Conservation (phyloP, 2,113 vertebrate genomes). For the Oceanites oceanicus region DNA sequence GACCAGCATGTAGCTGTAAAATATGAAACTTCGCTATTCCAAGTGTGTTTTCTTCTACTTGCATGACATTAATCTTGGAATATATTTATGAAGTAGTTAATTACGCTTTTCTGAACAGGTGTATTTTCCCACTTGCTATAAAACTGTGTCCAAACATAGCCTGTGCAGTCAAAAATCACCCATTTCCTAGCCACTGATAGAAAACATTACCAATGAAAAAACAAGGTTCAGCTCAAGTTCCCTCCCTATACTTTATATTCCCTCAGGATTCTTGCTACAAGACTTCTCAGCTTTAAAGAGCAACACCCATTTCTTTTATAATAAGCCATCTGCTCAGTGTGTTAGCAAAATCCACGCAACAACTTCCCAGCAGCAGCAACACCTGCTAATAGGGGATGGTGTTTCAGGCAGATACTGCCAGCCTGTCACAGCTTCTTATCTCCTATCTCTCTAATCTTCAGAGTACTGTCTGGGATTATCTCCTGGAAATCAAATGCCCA, state of each 20-base stretch:
- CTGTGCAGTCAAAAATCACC: background rate
- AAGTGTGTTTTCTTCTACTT: background rate
- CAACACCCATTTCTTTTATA: background rate
- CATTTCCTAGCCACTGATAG: background rate
- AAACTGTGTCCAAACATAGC: background rate
- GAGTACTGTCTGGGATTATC: constrained; percentile 25
- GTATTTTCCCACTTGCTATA: background rate
- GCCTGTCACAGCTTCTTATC: constrained; percentile 36
- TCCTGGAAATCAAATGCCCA: constrained; percentile 46
- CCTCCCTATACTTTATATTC: background rate
- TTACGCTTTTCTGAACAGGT: background rate
- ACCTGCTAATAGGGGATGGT: constrained; percentile 24
- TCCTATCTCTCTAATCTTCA: constrained; percentile 34
- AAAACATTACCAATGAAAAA: background rate
- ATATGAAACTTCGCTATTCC: background rate
- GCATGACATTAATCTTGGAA: background rate
- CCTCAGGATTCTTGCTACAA: background rate
- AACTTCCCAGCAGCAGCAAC: constrained; percentile 16
- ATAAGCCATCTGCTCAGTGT: background rate
- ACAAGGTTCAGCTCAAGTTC: background rate
- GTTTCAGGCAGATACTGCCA: constrained; percentile 27
- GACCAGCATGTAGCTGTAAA: background rate
- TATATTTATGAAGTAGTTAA: background rate
- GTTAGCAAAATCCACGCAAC: background rate
- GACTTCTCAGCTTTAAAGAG: background rate